Percentiles rank a stretch among this genome's conserved stretches.
phyloP scores from a whole-genome alignment of 1,140 invertebrate species.

The Drosophila cardini region DNA sequence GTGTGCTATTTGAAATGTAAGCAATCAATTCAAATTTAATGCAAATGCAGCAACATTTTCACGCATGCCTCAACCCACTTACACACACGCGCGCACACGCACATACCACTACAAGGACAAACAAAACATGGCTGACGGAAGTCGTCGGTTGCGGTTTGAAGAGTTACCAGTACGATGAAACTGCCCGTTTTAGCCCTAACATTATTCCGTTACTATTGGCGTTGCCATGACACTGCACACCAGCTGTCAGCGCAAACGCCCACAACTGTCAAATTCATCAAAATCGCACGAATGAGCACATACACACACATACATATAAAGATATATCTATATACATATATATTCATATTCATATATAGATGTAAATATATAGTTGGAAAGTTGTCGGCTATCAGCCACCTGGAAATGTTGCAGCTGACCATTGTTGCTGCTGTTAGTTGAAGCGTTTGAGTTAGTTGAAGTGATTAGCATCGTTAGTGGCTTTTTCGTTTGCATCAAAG shows the following conservation, averaged over 20 bases:
- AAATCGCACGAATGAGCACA: constrained; percentile 80
- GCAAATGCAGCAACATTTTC: constrained; percentile 79
- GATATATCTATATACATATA: constrained; percentile 5
- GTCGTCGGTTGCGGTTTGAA: constrained; percentile 76
- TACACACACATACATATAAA: constrained; percentile 29
- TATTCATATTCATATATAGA: constrained; percentile 16
- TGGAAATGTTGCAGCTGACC: constrained; percentile 61
- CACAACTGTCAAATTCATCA: constrained; percentile 84
- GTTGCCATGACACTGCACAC: constrained; percentile 69
- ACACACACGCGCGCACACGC: constrained; percentile 24
- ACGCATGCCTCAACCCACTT: neutral
- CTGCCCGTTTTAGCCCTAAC: constrained; percentile 17
- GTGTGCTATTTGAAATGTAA: constrained; percentile 71
- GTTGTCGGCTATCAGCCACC: constrained; percentile 71
- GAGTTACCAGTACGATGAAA: constrained; percentile 36
- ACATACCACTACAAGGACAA: constrained; percentile 52
- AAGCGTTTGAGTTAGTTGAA: constrained; percentile 80
- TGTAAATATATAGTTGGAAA: constrained; percentile 56
- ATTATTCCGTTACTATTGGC: constrained; percentile 6
- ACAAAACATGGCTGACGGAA: constrained; percentile 77
- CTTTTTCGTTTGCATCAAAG: constrained; percentile 74
- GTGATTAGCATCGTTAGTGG: constrained; percentile 80
- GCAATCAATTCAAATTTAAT: constrained; percentile 83
- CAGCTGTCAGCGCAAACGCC: constrained; percentile 82
- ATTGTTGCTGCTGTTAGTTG: constrained; percentile 61